phyloP scores from a whole-genome alignment of 1,140 invertebrate genomes.

The Mycetomoellerius zeteki region DNA sequence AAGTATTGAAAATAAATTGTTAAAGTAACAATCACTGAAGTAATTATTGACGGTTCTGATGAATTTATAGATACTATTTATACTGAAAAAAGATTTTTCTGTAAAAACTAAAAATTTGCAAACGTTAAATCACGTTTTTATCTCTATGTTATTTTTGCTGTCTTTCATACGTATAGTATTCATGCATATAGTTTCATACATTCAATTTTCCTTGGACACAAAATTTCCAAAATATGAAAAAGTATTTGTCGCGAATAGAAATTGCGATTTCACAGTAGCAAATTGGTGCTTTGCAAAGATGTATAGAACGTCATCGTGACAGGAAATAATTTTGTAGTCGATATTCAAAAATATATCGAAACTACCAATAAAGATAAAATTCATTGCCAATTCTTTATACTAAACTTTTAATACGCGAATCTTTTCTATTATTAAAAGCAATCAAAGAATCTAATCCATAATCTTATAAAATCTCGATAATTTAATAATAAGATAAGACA shows the following conservation, averaged over 20 bases:
- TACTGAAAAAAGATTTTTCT: no score
- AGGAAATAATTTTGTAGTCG: background rate
- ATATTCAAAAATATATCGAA: background rate
- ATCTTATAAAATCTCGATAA: background rate
- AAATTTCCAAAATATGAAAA: constrained; percentile 36
- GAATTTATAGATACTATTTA: no score
- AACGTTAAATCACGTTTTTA: background rate
- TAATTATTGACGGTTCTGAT: no score
- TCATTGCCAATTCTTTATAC: background rate
- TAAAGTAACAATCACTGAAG: background rate
- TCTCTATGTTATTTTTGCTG: background rate
- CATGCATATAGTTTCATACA: background rate
- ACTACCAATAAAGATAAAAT: background rate
- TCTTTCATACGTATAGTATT: background rate
- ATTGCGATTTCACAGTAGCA: background rate
- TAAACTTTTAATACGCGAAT: background rate
- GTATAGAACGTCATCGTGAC: background rate
- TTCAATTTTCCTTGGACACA: background rate
- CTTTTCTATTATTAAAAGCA: background rate
- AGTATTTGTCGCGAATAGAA: background rate
- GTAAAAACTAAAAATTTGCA: no score
- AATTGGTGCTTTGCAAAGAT: background rate
- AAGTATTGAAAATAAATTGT: background rate
- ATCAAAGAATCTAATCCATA: background rate
- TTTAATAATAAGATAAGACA: background rate